Evolutionary conservation across 2,113 vertebrate species (phyloP).

Genomic region (Sinosuthora webbiana): DNA sequence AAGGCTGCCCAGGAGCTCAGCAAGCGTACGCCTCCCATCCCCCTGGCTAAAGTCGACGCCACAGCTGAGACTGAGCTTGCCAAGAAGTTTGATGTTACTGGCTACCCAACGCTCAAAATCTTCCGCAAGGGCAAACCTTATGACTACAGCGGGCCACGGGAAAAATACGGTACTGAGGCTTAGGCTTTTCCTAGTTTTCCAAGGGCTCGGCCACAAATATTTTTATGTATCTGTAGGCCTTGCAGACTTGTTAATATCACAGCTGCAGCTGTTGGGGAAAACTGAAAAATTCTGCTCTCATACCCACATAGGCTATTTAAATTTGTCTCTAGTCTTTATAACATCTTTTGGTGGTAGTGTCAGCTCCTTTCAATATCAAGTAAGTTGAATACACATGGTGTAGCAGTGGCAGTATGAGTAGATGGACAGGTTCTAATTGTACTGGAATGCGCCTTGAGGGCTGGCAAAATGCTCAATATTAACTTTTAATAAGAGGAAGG

Average conservation of each 20-base stretch:
- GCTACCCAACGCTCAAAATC: conserved; percentile 94
- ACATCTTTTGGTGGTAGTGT: background rate
- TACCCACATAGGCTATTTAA: background rate
- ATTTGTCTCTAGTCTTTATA: background rate
- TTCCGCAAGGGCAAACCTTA: conserved; percentile 93
- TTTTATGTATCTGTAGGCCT: rapidly evolving
- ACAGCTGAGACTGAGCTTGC: conserved; percentile 83
- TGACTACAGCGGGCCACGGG: conserved; percentile 91
- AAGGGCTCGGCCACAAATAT: background rate
- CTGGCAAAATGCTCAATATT: background rate
- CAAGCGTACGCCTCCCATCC: conserved; percentile 83
- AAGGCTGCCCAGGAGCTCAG: conserved; percentile 91
- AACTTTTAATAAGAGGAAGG: background rate
- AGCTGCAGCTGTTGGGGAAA: background rate
- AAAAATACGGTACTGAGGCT: conserved; percentile 80
- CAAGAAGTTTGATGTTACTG: conserved; percentile 83
- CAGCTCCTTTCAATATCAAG: background rate
- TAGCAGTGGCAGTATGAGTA: background rate
- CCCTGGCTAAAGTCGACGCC: conserved; percentile 90
- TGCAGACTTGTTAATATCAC: background rate
- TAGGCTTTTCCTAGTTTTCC: background rate
- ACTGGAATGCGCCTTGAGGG: rapidly evolving
- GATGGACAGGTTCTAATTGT: background rate
- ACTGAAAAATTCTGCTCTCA: background rate
- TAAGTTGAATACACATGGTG: background rate